These are phyloP conservation scores for Tipula confusa DNA, from an alignment of 2,888 invertebrate species.

Conservation along the genomic window DNA sequence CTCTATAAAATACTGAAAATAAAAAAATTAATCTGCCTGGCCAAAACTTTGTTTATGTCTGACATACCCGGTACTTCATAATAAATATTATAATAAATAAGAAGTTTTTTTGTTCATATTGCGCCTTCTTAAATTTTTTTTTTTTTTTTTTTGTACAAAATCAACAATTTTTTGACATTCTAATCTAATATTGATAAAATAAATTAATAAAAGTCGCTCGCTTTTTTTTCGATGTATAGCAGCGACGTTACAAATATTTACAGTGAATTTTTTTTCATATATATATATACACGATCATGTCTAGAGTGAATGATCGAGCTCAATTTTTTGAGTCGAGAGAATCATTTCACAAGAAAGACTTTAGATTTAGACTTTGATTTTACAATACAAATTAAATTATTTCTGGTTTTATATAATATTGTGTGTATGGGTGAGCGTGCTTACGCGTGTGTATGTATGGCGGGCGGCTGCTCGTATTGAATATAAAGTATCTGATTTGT, in stretches of 20 bases:
- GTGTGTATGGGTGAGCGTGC: no score
- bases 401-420: background rate
- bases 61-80: background rate
- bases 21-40: background rate
- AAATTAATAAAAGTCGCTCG: background rate
- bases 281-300: background rate
- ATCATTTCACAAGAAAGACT: background rate
- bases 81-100: background rate
- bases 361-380: background rate
- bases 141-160: background rate
- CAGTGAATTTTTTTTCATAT: background rate
- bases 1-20: background rate
- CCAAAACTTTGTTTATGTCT: background rate
- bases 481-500: background rate
- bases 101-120: background rate
- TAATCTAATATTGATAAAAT: slow-evolving; percentile 25
- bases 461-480: background rate
- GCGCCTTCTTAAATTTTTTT: background rate
- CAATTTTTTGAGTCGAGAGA: background rate
- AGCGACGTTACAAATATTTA: background rate
- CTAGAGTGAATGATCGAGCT: background rate
- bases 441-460: background rate
- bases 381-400: background rate
- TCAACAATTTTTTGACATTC: slow-evolving; percentile 6
- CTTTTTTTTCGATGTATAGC: background rate